phyloP scores from a whole-genome alignment of 1,140 invertebrate species.

The Hyphantria cunea region DNA sequence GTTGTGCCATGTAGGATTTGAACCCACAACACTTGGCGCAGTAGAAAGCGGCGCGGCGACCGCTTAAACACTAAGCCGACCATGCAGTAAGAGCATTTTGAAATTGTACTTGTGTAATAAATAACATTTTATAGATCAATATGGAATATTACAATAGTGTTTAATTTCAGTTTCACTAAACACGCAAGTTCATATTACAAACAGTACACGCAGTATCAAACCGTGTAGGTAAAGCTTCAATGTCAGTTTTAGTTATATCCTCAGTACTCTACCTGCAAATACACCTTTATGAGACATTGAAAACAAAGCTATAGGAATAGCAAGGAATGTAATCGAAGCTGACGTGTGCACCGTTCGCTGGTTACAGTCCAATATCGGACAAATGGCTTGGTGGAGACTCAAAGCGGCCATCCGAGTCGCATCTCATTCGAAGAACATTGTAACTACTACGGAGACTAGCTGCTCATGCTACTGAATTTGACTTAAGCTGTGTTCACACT shows the following conservation, averaged over 20 bases:
- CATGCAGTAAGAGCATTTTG: too few species aligned
- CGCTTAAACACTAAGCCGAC: too few species aligned
- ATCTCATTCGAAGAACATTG: constrained; percentile 49
- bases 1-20: too few species aligned
- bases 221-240: neutral
- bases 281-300: constrained; percentile 9
- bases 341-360: constrained; percentile 32
- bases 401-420: constrained; percentile 60
- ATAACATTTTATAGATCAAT: too few species aligned
- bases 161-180: too few species aligned
- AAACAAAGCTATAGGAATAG: constrained; percentile 23
- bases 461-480: constrained; percentile 33
- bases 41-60: too few species aligned
- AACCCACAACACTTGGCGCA: too few species aligned
- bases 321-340: constrained; percentile 36
- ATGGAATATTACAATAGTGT: too few species aligned
- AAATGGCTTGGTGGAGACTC: constrained; percentile 49
- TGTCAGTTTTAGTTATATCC: constrained; percentile 2
- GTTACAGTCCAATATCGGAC: constrained; percentile 58
- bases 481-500: constrained; percentile 32
- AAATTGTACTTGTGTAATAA: too few species aligned
- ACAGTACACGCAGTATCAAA: too few species aligned
- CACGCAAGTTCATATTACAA: too few species aligned
- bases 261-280: constrained; percentile 9
- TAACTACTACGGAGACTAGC: constrained; percentile 41